Percentiles rank a stretch among this genome's conserved stretches.
phyloP scores from a whole-genome alignment of 2,888 invertebrate species.

The Ecliptopera silaceata region DNA sequence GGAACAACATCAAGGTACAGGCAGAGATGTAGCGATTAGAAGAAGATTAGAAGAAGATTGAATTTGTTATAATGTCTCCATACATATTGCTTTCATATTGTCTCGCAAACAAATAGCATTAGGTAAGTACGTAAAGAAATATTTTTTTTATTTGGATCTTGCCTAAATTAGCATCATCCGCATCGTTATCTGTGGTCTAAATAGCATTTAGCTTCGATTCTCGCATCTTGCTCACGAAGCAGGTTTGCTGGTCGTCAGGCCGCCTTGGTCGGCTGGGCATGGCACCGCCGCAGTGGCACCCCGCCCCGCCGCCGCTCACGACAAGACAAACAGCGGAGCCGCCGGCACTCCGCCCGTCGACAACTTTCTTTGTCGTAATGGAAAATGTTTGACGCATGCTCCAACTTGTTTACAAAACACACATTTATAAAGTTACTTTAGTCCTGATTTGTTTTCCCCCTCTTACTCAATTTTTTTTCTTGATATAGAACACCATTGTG shows the following conservation, averaged over 20 bases:
- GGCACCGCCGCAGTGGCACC: background rate
- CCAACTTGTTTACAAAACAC: constrained; percentile 12
- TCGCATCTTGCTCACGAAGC: no score
- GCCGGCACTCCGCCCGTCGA: constrained; percentile 15
- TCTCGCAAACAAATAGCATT: no score
- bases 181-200: no score
- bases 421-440: constrained; percentile 1
- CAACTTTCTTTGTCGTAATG: constrained; percentile 23
- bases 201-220: no score
- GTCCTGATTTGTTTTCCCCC: constrained; percentile 6
- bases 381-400: constrained; percentile 18
- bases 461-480: background rate
- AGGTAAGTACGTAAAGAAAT: no score
- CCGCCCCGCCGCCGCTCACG: background rate
- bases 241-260: no score
- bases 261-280: no score
- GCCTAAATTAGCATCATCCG: no score
- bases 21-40: background rate
- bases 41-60: no score
- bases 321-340: background rate
- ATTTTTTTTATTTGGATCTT: no score
- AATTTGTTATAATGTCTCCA: no score
- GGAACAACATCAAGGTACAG: constrained; percentile 31
- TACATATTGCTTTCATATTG: no score
- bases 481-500: background rate